Conservation (phyloP, 2,797 vertebrate genomes). For the Schizopygopsis pylzovi region DNA sequence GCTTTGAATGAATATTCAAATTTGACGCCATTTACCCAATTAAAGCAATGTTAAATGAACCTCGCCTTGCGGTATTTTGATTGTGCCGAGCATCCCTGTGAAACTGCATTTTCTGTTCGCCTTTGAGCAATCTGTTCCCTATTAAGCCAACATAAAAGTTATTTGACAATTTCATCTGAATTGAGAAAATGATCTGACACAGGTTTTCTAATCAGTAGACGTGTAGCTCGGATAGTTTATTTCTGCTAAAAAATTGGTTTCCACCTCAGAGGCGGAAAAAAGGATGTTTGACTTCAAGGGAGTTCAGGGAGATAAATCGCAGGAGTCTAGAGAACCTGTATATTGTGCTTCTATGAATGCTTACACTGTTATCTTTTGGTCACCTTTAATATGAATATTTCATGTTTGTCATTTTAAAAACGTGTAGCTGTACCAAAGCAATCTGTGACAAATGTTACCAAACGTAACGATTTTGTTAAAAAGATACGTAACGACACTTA, state of each 20-base stretch:
- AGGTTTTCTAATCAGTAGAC: constrained; percentile 77
- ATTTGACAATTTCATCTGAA: constrained; percentile 75
- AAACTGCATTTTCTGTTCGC: constrained; percentile 70
- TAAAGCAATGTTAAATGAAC: constrained; percentile 76
- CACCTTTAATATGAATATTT: constrained; percentile 65
- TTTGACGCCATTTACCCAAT: constrained; percentile 74
- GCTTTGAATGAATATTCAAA: constrained; percentile 72
- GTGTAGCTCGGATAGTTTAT: constrained; percentile 71
- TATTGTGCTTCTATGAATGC: constrained; percentile 65
- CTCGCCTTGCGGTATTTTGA: constrained; percentile 64
- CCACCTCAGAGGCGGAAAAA: constrained; percentile 62
- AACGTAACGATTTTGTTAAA: not conserved
- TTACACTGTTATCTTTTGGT: constrained; percentile 44
- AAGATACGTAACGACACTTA: no score
- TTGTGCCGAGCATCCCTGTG: constrained; percentile 67
- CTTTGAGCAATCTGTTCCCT: constrained; percentile 78
- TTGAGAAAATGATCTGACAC: constrained; percentile 77
- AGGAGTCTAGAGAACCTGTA: constrained; percentile 71
- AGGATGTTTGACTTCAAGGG: constrained; percentile 63
- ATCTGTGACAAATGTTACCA: constrained; percentile 56
- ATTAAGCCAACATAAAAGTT: constrained; percentile 74
- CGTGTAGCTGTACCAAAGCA: constrained; percentile 21
- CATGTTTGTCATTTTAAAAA: constrained; percentile 49
- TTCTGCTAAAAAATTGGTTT: constrained; percentile 65
- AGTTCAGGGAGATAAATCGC: constrained; percentile 69